Base-by-base conservation (phyloP, 2,797 vertebrate genomes). In the Aldrovandia affinis region DNA sequence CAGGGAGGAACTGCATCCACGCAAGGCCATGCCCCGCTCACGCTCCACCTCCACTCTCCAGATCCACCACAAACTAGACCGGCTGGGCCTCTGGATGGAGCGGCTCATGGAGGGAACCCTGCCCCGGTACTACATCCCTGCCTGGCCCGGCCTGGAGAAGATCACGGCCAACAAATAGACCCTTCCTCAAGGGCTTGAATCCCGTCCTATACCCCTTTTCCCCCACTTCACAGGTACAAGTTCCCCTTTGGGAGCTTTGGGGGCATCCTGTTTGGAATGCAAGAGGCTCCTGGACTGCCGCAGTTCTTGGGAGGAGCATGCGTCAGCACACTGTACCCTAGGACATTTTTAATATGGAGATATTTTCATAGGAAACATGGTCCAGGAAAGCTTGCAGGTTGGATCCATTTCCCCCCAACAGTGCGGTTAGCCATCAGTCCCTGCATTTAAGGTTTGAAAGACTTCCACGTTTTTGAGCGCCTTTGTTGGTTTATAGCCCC, bases 1-100 rank as follows among this genome's bases (percentile, higher is more conserved):
- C 47, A 80, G 83, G 0, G 94, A 95, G 0, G 96, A 97, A 68
- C 88, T 91, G 0, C 78, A 63, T 3, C 84, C 94, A 78, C 92
- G 97, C 92, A 94, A 86, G 91, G 89, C 93, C 89, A 86, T 87
- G 61, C 88, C 93, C 83, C 90, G 95, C 88, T 93, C 95, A 83
- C 0, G 95, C 83, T 94, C 95, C 93, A 0, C 91, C 0, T 92
- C 94, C 87, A 95, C 94, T 20, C 92, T 96, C 84, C 95, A 96
- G 91, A 92, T 97, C 91, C 98, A 97, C 92, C 97, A 96, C 91
- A 99, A 99, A 92, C 91, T 99, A 88, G 97, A 97, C 93, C 97
- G 96, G 81, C 92, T 99, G 42, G 98, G 97, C 14, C 88, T 99
- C 61, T 99, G 98, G 98, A 99, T 99, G 98, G 98, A 99, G 86